Conservation (phyloP, 1,140 invertebrate species). For the roundworm (Caenorhabditis elegans) region DNA sequence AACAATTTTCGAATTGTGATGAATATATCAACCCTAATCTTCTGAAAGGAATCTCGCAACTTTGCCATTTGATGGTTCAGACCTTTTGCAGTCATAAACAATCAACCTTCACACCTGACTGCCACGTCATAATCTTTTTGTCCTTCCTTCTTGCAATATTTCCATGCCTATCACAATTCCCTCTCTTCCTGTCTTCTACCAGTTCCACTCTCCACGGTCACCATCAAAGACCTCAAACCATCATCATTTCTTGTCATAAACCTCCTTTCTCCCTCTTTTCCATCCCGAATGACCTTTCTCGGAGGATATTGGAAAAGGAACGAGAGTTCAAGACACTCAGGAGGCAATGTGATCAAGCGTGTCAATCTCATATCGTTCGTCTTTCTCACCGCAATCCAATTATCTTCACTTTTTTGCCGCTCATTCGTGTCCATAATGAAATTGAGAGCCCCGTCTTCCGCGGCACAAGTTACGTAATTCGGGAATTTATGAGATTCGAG, state of each 20-base stretch:
- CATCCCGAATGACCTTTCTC: not conserved
- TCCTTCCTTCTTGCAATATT: too few species aligned
- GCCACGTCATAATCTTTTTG: not conserved
- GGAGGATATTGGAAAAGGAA: not conserved
- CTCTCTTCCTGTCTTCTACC: not conserved
- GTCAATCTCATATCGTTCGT: not conserved
- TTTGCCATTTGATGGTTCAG: too few species aligned
- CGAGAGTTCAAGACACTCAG: not conserved
- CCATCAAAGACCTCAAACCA: not conserved
- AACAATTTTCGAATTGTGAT: too few species aligned
- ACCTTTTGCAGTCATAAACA: too few species aligned
- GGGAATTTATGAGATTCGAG: not conserved
- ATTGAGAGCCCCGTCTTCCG: not conserved
- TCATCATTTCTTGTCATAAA: not conserved
- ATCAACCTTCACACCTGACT: not conserved
- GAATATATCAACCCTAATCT: too few species aligned
- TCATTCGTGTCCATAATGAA: not conserved
- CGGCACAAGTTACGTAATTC: not conserved
- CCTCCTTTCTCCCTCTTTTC: not conserved
- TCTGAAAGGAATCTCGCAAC: too few species aligned
- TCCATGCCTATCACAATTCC: too few species aligned
- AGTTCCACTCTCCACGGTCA: not conserved
- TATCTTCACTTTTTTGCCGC: not conserved
- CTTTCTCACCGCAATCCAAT: constrained; percentile 1
- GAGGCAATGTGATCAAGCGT: constrained; percentile 16